These are phyloP conservation scores for Lacanobia oleracea DNA, from an alignment of 2,888 invertebrate genomes.

Conservation along the genomic window DNA sequence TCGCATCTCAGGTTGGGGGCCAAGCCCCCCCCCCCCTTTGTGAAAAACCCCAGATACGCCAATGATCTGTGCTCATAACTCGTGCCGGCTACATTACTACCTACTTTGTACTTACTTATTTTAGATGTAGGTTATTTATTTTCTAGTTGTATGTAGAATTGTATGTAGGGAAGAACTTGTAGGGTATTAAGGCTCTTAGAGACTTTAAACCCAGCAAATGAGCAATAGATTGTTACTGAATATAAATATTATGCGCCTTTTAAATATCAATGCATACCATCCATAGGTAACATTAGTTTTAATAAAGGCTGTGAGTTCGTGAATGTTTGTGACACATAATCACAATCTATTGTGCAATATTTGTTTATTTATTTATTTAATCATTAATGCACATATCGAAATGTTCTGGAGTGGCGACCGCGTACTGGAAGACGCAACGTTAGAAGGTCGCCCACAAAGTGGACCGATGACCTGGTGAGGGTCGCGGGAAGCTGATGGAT, in stretches of 20 bases:
- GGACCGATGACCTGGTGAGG: no score
- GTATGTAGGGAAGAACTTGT: no score
- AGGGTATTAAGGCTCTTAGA: background rate
- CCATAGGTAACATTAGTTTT: slow-evolving; percentile 10
- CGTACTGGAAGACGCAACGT: no score
- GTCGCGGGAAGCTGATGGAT: no score
- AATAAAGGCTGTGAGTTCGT: slow-evolving; percentile 37
- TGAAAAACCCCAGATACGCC: no score
- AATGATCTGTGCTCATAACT: no score
- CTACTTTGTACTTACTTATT: slow-evolving; percentile 14
- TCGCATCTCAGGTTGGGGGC: no score
- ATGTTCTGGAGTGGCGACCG: no score
- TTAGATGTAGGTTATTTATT: background rate
- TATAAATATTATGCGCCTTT: background rate
- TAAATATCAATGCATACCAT: background rate
- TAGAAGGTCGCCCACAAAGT: no score
- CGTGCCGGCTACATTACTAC: background rate
- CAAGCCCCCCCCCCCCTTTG: no score
- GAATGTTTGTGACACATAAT: background rate
- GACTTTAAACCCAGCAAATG: background rate
- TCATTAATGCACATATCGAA: no score
- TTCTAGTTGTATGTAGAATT: no score
- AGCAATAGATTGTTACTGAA: background rate
- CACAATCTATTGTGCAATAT: slow-evolving; percentile 32
- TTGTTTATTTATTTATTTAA: background rate